Evolutionary conservation across 2,113 vertebrate species (phyloP).

Genomic region (Chitala chitala): DNA sequence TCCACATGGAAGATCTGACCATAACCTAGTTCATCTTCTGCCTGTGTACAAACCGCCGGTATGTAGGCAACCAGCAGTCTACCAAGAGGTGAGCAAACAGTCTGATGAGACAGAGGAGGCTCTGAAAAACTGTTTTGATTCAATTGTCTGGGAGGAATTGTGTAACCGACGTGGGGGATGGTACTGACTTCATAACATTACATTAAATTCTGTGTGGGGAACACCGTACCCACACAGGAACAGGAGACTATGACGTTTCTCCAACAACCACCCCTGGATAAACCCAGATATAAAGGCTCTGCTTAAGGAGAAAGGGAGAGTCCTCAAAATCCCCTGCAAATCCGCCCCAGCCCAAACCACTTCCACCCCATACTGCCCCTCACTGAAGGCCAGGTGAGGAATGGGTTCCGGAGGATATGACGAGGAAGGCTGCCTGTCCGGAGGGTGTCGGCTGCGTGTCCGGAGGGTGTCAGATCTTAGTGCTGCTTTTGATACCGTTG

Average conservation of each 20-base stretch:
- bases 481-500: too few species aligned
- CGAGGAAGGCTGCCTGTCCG: too few species aligned
- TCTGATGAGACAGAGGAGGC: not conserved
- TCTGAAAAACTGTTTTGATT: constrained; percentile 9
- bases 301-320: not conserved
- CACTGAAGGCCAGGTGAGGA: too few species aligned
- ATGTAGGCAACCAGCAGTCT: not conserved
- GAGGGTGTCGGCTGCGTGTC: not conserved
- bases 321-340: too few species aligned
- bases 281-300: not conserved
- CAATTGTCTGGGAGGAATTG: not conserved
- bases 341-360: too few species aligned
- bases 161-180: not conserved
- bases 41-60: not conserved
- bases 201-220: not conserved
- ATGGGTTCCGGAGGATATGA: too few species aligned
- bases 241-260: not conserved
- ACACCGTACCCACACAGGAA: not conserved
- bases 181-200: not conserved
- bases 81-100: constrained; percentile 4
- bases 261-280: not conserved
- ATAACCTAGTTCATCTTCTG: not conserved
- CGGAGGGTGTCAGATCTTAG: too few species aligned
- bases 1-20: not conserved
- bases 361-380: too few species aligned